Percentiles rank a stretch among this genome's conserved stretches.
Conservation (phyloP, 2,888 invertebrate species). For the Hetaerina titia region DNA sequence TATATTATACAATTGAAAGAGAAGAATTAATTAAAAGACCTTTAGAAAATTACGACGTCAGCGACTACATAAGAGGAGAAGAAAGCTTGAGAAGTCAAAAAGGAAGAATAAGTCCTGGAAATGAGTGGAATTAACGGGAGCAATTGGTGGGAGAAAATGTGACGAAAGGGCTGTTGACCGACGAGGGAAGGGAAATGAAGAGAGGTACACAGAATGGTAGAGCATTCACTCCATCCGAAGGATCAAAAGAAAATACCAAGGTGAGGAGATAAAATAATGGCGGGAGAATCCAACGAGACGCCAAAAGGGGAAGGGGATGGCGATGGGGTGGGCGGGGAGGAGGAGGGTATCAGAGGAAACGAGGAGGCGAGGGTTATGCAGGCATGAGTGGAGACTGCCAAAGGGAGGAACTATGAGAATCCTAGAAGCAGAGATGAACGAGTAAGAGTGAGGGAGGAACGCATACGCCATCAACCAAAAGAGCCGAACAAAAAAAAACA, state of each 20-base stretch:
- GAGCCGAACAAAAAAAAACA: neutral
- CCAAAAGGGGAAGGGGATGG: neutral
- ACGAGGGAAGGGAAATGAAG: neutral
- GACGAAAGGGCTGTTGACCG: neutral
- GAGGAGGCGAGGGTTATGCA: neutral
- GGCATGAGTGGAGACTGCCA: neutral
- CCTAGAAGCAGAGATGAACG: neutral
- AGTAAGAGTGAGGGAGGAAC: neutral
- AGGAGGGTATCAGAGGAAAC: neutral
- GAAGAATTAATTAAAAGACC: neutral
- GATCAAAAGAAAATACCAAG: neutral
- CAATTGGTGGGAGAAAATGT: neutral
- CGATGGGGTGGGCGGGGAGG: neutral
- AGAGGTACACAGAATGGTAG: neutral
- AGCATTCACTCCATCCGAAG: neutral
- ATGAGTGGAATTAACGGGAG: neutral
- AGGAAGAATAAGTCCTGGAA: too few species aligned
- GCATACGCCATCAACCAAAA: neutral
- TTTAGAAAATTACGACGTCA: neutral
- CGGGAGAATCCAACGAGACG: neutral
- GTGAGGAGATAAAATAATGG: neutral
- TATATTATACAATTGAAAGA: neutral
- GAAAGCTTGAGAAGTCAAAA: too few species aligned
- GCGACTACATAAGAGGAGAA: too few species aligned
- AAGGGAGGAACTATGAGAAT: conserved; percentile 44